Conservation (phyloP, 2,888 invertebrate genomes). For the Epiperipatus broadwayi region DNA sequence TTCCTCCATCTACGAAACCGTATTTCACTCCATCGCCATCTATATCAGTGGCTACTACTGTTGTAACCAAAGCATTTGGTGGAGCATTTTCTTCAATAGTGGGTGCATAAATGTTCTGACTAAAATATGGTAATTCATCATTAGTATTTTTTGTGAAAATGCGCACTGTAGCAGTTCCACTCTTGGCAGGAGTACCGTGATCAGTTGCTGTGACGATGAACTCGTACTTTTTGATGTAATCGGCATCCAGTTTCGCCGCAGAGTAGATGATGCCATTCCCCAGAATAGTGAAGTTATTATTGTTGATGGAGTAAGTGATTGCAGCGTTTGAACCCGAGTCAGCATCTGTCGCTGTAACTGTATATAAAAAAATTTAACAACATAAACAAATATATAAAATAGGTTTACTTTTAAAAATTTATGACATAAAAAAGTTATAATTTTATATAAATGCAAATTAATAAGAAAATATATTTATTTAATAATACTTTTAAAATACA, state of each 20-base stretch:
- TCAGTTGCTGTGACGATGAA: conserved; percentile 84
- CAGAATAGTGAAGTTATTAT: conserved; percentile 86
- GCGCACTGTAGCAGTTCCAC: conserved; percentile 76
- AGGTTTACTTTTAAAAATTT: too few species aligned
- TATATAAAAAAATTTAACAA: conserved; percentile 18
- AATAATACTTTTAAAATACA: too few species aligned
- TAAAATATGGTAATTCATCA: conserved; percentile 90
- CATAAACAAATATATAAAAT: too few species aligned
- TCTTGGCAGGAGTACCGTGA: conserved; percentile 77
- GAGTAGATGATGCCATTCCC: conserved; percentile 78
- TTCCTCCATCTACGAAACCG: conserved; percentile 64
- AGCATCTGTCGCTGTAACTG: conserved; percentile 73
- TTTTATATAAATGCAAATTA: too few species aligned
- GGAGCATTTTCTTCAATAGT: conserved; percentile 91
- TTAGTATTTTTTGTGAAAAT: conserved; percentile 96
- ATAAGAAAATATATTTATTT: too few species aligned
- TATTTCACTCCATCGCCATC: conserved; percentile 90
- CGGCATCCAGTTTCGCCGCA: conserved; percentile 79
- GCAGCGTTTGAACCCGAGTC: conserved; percentile 88
- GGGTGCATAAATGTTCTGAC: conserved; percentile 85
- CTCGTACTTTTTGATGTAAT: conserved; percentile 88
- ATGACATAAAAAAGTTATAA: too few species aligned
- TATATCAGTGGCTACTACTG: conserved; percentile 89
- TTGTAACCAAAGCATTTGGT: conserved; percentile 81
- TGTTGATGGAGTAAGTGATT: conserved; percentile 73